phyloP scores from a whole-genome alignment of 1,140 invertebrate species.

The Rhyzopertha dominica region DNA sequence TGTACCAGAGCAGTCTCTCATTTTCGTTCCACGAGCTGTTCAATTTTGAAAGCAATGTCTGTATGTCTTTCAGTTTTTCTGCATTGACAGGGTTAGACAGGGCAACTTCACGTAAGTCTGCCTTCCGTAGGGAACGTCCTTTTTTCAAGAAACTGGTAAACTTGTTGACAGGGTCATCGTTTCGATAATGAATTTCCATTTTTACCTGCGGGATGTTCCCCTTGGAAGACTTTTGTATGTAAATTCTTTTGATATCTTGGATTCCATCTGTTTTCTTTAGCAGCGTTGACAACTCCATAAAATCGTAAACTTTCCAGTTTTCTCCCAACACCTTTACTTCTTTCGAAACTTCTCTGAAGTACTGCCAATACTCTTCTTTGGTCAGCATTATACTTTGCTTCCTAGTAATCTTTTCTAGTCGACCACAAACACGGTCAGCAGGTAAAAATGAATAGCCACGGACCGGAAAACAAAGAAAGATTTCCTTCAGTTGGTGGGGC shows the following conservation, averaged over 20 bases:
- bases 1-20: not conserved
- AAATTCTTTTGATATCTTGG: not conserved
- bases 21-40: not conserved
- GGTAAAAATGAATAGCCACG: conserved; percentile 4
- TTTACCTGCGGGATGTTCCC: not conserved
- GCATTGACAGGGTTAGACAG: not conserved
- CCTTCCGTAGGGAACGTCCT: not conserved
- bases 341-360: conserved; percentile 1
- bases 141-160: not conserved
- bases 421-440: conserved; percentile 7
- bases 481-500: not conserved
- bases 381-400: conserved; percentile 3
- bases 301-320: conserved; percentile 6
- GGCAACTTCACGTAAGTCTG: not conserved
- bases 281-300: not conserved
- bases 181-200: not conserved
- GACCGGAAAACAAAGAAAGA: conserved; percentile 6
- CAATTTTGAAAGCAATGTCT: not conserved
- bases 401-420: conserved; percentile 1
- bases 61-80: conserved; percentile 1
- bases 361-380: conserved; percentile 1
- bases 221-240: not conserved
- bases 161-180: not conserved
- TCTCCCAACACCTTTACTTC: not conserved
- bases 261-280: conserved; percentile 7